Evolutionary conservation across 2,888 invertebrate genomes (phyloP).

Genomic region (Charanyca ferruginea): DNA sequence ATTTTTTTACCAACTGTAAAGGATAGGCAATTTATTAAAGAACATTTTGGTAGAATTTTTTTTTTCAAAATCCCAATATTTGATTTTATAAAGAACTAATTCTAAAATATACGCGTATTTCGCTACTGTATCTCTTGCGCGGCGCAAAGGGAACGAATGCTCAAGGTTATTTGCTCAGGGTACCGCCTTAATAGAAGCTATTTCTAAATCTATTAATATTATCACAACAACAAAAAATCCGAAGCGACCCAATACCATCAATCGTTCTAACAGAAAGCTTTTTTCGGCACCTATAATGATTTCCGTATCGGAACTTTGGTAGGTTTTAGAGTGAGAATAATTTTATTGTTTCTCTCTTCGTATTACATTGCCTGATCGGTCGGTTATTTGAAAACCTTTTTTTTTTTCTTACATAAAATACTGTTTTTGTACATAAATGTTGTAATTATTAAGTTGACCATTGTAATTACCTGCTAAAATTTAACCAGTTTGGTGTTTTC

Average conservation of each 20-base stretch:
- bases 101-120: too few species aligned
- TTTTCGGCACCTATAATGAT: not conserved
- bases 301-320: not conserved
- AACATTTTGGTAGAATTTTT: too few species aligned
- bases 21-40: too few species aligned
- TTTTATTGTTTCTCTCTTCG: constrained; percentile 5
- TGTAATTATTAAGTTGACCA: not conserved
- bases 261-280: constrained; percentile 6
- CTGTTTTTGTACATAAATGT: not conserved
- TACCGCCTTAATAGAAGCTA: constrained; percentile 16
- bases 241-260: constrained; percentile 13
- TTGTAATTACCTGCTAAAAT: not conserved
- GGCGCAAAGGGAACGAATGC: too few species aligned
- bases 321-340: not conserved
- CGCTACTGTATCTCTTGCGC: too few species aligned
- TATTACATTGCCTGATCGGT: not conserved
- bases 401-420: not conserved
- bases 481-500: not conserved
- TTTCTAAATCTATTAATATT: constrained; percentile 18
- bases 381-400: too few species aligned
- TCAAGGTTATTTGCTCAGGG: too few species aligned
- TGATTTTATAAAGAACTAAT: too few species aligned
- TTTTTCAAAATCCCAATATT: too few species aligned
- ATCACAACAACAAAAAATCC: constrained; percentile 16
- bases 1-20: too few species aligned